A percentile compares a stretch with the other conserved stretches of the same genome.
Evolutionary conservation across 2,113 vertebrate genomes (phyloP).

Genomic region (Colossoma macropomum): DNA sequence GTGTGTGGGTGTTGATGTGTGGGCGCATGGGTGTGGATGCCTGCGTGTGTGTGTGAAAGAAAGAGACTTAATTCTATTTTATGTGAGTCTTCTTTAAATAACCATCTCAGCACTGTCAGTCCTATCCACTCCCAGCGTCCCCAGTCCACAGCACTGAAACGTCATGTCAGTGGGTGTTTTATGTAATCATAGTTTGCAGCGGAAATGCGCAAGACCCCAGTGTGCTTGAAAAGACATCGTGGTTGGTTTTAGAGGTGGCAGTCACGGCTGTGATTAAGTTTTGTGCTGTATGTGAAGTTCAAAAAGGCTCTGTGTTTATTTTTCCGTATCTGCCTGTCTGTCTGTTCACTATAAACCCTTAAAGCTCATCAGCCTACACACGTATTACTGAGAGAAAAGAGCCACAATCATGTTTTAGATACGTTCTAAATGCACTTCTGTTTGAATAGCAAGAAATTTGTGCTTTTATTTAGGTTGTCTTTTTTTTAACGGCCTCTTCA

Average conservation of each 20-base stretch:
- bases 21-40: not conserved
- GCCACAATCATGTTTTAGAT: not conserved
- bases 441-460: not conserved
- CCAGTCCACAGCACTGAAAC: not conserved
- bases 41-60: not conserved
- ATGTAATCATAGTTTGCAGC: constrained; percentile 32
- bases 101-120: not conserved
- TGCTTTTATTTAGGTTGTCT: not conserved
- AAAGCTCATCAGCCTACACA: not conserved
- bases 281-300: not conserved
- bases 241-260: constrained; percentile 3
- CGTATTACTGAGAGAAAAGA: not conserved
- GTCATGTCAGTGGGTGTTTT: constrained; percentile 34
- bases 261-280: constrained; percentile 1
- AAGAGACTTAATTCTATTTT: not conserved
- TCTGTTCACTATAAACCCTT: not conserved
- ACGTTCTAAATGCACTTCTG: not conserved
- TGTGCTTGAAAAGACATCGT: constrained; percentile 14
- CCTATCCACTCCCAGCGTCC: not conserved
- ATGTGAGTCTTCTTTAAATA: constrained; percentile 9
- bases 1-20: constrained; percentile 16
- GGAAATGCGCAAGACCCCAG: not conserved
- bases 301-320: not conserved
- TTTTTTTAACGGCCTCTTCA: not conserved
- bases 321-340: not conserved